These are phyloP conservation scores for Chrysochloris asiatica DNA, from an alignment of 2,113 vertebrate species.

Conservation along the genomic window DNA sequence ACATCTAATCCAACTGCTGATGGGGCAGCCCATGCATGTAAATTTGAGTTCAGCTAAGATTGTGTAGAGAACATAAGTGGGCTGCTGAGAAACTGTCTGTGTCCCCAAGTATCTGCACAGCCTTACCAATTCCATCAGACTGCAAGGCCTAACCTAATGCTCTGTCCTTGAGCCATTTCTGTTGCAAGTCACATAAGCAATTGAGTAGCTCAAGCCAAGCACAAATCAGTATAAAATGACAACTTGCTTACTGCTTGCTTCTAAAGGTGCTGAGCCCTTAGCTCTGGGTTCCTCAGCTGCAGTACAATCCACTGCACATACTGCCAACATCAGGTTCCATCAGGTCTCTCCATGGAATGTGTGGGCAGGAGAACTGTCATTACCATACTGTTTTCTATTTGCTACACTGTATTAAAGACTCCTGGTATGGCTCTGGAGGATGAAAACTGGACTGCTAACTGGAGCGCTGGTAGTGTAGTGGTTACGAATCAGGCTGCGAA, in stretches of 20 bases:
- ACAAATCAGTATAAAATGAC: background rate
- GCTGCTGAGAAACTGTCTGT: background rate
- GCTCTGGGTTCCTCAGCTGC: background rate
- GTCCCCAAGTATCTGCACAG: background rate
- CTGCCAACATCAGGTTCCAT: background rate
- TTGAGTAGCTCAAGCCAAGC: background rate
- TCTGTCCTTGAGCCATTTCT: background rate
- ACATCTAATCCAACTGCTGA: background rate
- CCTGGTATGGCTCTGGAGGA: background rate
- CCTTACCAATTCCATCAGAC: background rate
- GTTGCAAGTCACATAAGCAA: background rate
- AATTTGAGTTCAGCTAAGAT: background rate
- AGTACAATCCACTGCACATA: background rate
- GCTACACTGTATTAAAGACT: background rate
- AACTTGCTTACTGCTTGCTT: too few relatives aligned
- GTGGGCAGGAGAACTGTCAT: accelerated
- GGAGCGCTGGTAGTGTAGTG: too few relatives aligned
- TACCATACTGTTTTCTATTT: too few relatives aligned
- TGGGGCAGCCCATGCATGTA: background rate
- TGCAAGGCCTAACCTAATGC: background rate
- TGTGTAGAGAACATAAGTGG: background rate
- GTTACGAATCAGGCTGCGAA: too few relatives aligned
- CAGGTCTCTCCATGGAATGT: accelerated
- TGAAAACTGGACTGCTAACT: too few relatives aligned
- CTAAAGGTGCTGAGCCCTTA: background rate